Evolutionary conservation across 64 coral and sea anemone genomes (phyloP).

Genomic region (Pocillopora verrucosa): DNA sequence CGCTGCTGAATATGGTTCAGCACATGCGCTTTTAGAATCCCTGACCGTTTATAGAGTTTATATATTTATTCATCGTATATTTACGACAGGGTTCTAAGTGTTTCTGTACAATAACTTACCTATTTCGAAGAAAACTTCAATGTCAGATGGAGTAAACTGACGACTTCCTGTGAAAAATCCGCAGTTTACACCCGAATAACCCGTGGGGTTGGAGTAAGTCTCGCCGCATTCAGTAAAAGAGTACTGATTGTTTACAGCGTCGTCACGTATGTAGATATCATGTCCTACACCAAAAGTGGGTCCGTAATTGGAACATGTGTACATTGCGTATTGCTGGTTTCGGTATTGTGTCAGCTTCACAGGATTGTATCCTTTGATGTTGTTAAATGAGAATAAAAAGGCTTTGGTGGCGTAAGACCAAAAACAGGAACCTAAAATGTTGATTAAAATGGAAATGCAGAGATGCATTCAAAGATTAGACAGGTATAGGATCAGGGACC

Average conservation of each 20-base stretch:
- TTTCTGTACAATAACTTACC: too few species aligned
- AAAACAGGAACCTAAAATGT: neutral
- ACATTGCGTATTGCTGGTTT: constrained; percentile 4
- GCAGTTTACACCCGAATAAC: neutral
- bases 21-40: too few species aligned
- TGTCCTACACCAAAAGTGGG: constrained; percentile 6
- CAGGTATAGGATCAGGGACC: too few species aligned
- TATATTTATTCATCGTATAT: too few species aligned
- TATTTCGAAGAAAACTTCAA: constrained; percentile 38
- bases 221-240: neutral
- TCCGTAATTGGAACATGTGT: neutral
- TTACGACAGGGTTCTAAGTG: neutral
- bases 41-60: too few species aligned
- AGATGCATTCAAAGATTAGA: too few species aligned
- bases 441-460: neutral
- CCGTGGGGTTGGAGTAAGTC: neutral
- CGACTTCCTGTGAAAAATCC: neutral
- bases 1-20: too few species aligned
- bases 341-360: neutral
- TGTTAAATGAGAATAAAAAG: constrained; percentile 30
- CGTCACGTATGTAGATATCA: neutral
- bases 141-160: constrained; percentile 5
- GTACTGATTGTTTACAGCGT: neutral
- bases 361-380: neutral
- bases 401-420: neutral